These are phyloP conservation scores for Tenualosa ilisha DNA, from an alignment of 2,797 vertebrate genomes.

Conservation along the genomic window DNA sequence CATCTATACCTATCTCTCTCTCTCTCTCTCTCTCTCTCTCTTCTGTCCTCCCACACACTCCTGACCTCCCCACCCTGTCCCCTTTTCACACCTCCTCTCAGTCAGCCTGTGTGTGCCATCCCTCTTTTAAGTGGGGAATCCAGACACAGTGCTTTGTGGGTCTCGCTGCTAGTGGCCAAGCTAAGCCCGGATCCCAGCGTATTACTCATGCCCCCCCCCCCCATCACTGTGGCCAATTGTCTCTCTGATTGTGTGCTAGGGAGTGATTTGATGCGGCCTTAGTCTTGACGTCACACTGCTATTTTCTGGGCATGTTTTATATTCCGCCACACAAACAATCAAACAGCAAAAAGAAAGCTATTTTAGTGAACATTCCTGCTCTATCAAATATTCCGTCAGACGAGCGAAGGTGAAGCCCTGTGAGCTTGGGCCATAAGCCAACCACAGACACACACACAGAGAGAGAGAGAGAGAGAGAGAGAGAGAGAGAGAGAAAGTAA, in stretches of 20 bases:
- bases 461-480: background rate
- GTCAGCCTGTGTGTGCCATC: background rate
- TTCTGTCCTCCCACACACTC: background rate
- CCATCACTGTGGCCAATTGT: background rate
- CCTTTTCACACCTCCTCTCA: background rate
- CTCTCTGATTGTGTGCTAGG: background rate
- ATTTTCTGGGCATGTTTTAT: background rate
- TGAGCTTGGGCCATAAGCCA: background rate
- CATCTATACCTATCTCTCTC: background rate
- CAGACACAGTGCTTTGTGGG: background rate
- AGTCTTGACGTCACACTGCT: background rate
- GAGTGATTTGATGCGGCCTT: background rate
- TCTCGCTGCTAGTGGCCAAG: background rate
- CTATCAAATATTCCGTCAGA: background rate
- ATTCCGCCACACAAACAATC: background rate
- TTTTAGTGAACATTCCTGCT: background rate
- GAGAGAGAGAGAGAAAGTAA: background rate
- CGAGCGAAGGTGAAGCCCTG: background rate
- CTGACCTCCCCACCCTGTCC: background rate
- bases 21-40: conserved; percentile 24
- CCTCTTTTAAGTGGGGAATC: background rate
- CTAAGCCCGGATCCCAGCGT: background rate
- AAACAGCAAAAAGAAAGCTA: background rate
- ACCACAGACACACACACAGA: background rate
- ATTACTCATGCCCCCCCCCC: background rate